phyloP scores from a whole-genome alignment of 2,888 invertebrate genomes.

The Volucella inanis region DNA sequence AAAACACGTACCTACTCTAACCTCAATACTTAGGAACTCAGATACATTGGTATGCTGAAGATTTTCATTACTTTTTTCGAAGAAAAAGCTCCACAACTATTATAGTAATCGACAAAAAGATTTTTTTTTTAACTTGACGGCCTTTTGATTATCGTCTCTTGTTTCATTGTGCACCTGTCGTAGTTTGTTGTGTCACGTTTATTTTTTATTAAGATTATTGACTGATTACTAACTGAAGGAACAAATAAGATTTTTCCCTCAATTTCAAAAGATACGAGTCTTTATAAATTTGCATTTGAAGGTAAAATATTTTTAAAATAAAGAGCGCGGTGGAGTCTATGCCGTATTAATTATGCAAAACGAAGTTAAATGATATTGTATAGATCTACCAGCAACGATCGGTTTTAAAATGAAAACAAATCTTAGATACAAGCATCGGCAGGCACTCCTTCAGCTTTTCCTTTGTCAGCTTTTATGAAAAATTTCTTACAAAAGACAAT shows the following conservation, averaged over 20 bases:
- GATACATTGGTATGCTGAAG: neutral
- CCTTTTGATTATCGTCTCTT: conserved; percentile 17
- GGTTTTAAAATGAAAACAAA: too few relatives aligned
- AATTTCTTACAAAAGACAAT: too few relatives aligned
- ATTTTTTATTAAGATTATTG: conserved; percentile 33
- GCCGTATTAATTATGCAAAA: too few relatives aligned
- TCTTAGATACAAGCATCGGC: too few relatives aligned
- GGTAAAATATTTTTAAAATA: neutral
- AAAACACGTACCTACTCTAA: too few relatives aligned
- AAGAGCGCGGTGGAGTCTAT: neutral
- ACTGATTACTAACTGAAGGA: conserved; percentile 21
- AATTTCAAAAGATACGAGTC: neutral
- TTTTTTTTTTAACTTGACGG: neutral
- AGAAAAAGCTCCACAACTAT: conserved; percentile 1
- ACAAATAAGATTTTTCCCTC: neutral
- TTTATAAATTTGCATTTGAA: conserved; percentile 14
- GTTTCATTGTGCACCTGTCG: conserved; percentile 11
- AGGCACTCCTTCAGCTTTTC: too few relatives aligned
- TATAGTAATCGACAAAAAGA: conserved; percentile 8
- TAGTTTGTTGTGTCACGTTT: conserved; percentile 39
- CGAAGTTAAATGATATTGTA: too few relatives aligned
- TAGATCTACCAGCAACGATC: too few relatives aligned
- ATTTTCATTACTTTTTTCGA: too few relatives aligned
- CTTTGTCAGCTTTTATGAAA: too few relatives aligned
- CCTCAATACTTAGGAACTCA: neutral